Conservation (phyloP, 2,113 vertebrate genomes). For the Cromileptes altivelis region DNA sequence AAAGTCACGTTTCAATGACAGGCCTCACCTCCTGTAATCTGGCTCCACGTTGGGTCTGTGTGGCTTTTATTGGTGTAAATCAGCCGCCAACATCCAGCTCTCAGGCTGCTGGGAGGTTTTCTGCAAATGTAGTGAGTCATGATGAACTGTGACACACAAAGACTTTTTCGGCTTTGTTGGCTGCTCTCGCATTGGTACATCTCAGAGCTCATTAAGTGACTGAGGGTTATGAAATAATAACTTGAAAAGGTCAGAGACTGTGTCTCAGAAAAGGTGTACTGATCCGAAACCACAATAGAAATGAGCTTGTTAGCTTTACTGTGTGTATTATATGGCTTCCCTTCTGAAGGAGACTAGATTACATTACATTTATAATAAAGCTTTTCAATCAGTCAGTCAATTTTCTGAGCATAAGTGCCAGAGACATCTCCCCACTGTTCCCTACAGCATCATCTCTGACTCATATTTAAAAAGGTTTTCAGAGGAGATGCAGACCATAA, state of each 20-base stretch:
- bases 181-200: slow-evolving; percentile 22
- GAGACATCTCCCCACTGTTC: not conserved
- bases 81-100: slow-evolving; percentile 33
- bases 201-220: slow-evolving; percentile 69
- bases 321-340: slow-evolving; percentile 26
- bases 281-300: slow-evolving; percentile 49
- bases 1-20: not conserved
- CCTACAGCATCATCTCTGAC: slow-evolving; percentile 1
- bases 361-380: slow-evolving; percentile 31
- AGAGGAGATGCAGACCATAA: not conserved
- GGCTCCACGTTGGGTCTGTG: not conserved
- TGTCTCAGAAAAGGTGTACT: slow-evolving; percentile 46
- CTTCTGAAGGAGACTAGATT: slow-evolving; percentile 20
- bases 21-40: not conserved
- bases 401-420: slow-evolving; percentile 6
- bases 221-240: slow-evolving; percentile 66
- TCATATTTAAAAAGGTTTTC: not conserved
- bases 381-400: slow-evolving; percentile 31
- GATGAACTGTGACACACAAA: slow-evolving; percentile 36
- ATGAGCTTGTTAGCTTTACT: slow-evolving; percentile 50
- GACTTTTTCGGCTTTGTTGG: slow-evolving; percentile 11
- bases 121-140: slow-evolving; percentile 47
- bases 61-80: not conserved
- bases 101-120: slow-evolving; percentile 21
- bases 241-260: slow-evolving; percentile 55